phyloP scores from a whole-genome alignment of 2,797 vertebrate species.

The Halcyon smyrnensis region DNA sequence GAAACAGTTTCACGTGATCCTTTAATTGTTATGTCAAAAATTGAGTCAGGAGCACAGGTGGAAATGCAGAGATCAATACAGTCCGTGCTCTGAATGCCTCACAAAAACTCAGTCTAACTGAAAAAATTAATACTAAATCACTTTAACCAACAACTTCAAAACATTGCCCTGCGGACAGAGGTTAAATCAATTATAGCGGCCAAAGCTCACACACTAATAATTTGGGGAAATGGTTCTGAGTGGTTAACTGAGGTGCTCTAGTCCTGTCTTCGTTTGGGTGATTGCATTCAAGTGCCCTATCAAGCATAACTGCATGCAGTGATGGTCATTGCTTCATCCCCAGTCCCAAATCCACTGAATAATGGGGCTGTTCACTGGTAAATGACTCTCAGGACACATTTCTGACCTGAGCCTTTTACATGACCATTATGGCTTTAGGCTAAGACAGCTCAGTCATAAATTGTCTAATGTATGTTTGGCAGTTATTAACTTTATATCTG shows the following conservation, averaged over 20 bases:
- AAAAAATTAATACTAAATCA: constrained; percentile 45
- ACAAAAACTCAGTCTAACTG: constrained; percentile 50
- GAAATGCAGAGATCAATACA: neutral
- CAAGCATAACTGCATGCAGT: neutral
- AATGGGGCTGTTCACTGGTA: neutral
- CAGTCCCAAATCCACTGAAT: neutral
- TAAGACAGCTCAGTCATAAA: neutral
- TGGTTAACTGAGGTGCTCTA: neutral
- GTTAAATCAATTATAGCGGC: constrained; percentile 60
- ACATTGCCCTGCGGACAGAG: constrained; percentile 44
- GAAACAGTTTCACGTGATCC: neutral
- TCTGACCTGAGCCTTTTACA: neutral
- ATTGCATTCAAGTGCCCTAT: neutral
- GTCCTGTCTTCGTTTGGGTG: neutral
- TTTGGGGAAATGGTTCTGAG: neutral
- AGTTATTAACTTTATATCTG: neutral
- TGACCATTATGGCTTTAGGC: neutral
- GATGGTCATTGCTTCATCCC: neutral
- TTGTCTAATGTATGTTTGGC: neutral
- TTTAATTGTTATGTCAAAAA: constrained; percentile 38
- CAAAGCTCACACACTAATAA: constrained; percentile 44
- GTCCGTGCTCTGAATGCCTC: neutral
- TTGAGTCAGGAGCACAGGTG: neutral
- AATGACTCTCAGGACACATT: neutral
- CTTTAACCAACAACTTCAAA: constrained; percentile 55